phyloP scores from a whole-genome alignment of 2,797 vertebrate species.

The Notoglanidium macrostoma region DNA sequence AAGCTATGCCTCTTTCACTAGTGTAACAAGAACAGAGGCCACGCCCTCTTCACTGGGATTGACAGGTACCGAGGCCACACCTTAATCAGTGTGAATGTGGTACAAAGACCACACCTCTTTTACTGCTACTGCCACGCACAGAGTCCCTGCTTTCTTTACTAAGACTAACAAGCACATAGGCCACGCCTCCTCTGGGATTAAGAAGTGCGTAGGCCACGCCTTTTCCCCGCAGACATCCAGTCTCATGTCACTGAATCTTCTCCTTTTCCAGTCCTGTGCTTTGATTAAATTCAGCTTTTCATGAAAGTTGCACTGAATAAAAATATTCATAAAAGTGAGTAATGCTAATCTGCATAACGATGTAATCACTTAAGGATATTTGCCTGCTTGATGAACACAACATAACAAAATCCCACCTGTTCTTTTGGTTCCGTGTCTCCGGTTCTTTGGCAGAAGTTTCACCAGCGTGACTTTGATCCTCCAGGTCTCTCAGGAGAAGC shows the following conservation, averaged over 20 bases:
- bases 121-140: neutral
- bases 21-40: too few species aligned
- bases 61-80: neutral
- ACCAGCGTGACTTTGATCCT: slow-evolving; percentile 58
- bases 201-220: neutral
- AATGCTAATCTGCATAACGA: neutral
- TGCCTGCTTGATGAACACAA: neutral
- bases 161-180: neutral
- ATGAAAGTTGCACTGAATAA: neutral
- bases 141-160: neutral
- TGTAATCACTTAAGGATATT: neutral
- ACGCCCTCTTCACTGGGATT: neutral
- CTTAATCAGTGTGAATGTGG: neutral
- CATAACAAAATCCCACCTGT: neutral
- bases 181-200: neutral
- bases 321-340: neutral
- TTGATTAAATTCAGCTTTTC: neutral
- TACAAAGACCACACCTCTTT: neutral
- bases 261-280: neutral
- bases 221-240: neutral
- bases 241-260: neutral
- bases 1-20: too few species aligned
- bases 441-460: slow-evolving; percentile 52
- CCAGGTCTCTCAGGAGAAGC: slow-evolving; percentile 49
- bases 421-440: neutral